Evolutionary conservation across 2,888 invertebrate species (phyloP).

Genomic region (Baccha elongata): DNA sequence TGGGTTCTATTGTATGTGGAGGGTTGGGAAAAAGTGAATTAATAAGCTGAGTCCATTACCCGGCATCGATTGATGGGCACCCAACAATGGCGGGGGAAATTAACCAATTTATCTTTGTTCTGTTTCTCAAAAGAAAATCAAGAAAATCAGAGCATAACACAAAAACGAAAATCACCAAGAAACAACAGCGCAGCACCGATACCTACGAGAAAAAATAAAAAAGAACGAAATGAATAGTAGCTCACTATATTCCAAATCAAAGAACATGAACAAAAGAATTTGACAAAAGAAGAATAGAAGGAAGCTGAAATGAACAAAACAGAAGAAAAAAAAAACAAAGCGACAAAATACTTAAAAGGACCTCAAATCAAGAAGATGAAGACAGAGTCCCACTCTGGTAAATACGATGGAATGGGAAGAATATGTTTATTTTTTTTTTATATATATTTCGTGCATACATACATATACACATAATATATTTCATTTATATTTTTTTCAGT

Average conservation of each 20-base stretch:
- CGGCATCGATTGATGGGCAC: slow-evolving; percentile 81
- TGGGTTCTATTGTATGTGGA: background rate
- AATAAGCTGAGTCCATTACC: slow-evolving; percentile 82
- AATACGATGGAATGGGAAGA: slow-evolving; percentile 59
- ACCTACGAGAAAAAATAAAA: slow-evolving; percentile 25
- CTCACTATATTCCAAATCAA: slow-evolving; percentile 60
- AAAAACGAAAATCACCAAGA: slow-evolving; percentile 71
- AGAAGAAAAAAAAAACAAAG: slow-evolving; percentile 63
- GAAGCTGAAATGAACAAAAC: slow-evolving; percentile 68
- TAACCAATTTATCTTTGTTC: slow-evolving; percentile 82
- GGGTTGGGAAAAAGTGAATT: slow-evolving; percentile 74
- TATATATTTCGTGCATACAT: slow-evolving; percentile 75
- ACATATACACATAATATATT: slow-evolving; percentile 66
- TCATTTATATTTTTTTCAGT: slow-evolving; percentile 75
- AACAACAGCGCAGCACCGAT: slow-evolving; percentile 33
- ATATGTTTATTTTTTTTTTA: slow-evolving; percentile 72
- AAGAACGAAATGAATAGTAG: slow-evolving; percentile 52
- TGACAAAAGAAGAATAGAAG: slow-evolving; percentile 52
- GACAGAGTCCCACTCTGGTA: slow-evolving; percentile 42
- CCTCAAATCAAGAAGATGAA: slow-evolving; percentile 63
- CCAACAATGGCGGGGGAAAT: slow-evolving; percentile 81
- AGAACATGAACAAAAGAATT: slow-evolving; percentile 71
- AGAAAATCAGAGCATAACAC: slow-evolving; percentile 73
- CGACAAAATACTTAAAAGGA: slow-evolving; percentile 67
- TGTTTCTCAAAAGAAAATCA: slow-evolving; percentile 75